phyloP scores from a whole-genome alignment of 1,140 invertebrate genomes.

The Solenopsis fugax region DNA sequence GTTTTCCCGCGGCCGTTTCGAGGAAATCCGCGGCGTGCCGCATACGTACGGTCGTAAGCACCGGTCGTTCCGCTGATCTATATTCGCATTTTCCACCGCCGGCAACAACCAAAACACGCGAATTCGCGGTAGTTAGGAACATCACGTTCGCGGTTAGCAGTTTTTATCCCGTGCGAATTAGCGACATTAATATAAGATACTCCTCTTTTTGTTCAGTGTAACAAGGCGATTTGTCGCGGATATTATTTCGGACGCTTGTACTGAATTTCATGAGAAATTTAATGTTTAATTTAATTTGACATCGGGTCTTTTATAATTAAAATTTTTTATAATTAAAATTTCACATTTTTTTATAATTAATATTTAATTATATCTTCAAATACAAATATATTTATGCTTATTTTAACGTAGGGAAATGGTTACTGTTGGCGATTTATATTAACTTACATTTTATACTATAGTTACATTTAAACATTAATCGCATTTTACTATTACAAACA shows the following conservation, averaged over 20 bases:
- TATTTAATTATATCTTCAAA: background rate
- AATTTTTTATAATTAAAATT: background rate
- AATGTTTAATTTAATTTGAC: background rate
- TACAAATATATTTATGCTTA: background rate
- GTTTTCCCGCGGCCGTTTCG: slow-evolving; percentile 29
- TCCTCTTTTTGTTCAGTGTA: background rate
- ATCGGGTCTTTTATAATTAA: too few relatives aligned
- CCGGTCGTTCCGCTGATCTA: slow-evolving; percentile 57
- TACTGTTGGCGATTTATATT: background rate
- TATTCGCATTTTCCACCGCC: slow-evolving; percentile 51
- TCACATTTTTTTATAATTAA: too few relatives aligned
- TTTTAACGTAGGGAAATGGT: background rate
- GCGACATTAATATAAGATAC: slow-evolving; percentile 36
- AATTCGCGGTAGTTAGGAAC: slow-evolving; percentile 12
- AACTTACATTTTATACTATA: slow-evolving; percentile 3
- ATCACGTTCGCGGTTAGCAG: slow-evolving; percentile 13
- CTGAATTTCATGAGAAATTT: background rate
- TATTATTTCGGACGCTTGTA: background rate
- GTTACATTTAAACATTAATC: background rate
- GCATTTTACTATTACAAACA: background rate
- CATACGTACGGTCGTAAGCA: slow-evolving; percentile 25
- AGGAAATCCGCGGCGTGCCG: slow-evolving; percentile 38
- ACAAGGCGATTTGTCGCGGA: background rate
- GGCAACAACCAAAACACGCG: slow-evolving; percentile 34
- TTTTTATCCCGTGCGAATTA: slow-evolving; percentile 37